phyloP scores from a whole-genome alignment of 2,113 vertebrate genomes.

The Hippopotamus amphibius region DNA sequence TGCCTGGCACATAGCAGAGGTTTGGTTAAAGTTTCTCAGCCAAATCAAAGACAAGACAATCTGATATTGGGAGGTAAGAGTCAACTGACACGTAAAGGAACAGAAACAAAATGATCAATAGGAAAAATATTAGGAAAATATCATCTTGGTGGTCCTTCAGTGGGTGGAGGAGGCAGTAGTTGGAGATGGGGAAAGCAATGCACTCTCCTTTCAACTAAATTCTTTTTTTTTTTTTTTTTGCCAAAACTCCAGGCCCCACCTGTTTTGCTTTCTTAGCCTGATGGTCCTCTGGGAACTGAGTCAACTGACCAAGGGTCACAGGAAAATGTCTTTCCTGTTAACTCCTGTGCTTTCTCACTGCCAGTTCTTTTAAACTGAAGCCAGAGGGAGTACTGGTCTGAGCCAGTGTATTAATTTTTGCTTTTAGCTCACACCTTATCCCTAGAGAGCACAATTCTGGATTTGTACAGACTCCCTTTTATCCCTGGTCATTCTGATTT shows the following conservation, averaged over 20 bases:
- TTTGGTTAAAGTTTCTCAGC: conserved; percentile 23
- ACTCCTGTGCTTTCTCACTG: conserved; percentile 50
- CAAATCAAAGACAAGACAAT: background rate
- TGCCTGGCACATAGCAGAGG: background rate
- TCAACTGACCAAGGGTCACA: conserved; percentile 38
- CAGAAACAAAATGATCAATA: conserved; percentile 20
- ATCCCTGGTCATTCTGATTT: conserved; percentile 71
- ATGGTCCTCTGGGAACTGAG: conserved; percentile 26
- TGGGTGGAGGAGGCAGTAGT: background rate
- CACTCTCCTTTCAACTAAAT: background rate
- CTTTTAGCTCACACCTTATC: conserved; percentile 54
- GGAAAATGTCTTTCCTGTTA: conserved; percentile 46
- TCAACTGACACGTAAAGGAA: background rate
- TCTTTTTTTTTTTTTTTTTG: background rate
- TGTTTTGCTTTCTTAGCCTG: conserved; percentile 31
- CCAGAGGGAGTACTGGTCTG: conserved; percentile 44
- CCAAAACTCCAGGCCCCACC: background rate
- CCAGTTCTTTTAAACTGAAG: conserved; percentile 63
- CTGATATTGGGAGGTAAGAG: background rate
- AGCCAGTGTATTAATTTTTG: conserved; percentile 49
- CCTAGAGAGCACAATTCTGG: conserved; percentile 58
- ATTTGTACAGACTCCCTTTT: conserved; percentile 60
- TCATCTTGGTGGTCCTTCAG: background rate
- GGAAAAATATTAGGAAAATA: background rate
- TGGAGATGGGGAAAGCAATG: background rate